phyloP scores from a whole-genome alignment of 2,888 invertebrate species.

The Drosophila putrida region DNA sequence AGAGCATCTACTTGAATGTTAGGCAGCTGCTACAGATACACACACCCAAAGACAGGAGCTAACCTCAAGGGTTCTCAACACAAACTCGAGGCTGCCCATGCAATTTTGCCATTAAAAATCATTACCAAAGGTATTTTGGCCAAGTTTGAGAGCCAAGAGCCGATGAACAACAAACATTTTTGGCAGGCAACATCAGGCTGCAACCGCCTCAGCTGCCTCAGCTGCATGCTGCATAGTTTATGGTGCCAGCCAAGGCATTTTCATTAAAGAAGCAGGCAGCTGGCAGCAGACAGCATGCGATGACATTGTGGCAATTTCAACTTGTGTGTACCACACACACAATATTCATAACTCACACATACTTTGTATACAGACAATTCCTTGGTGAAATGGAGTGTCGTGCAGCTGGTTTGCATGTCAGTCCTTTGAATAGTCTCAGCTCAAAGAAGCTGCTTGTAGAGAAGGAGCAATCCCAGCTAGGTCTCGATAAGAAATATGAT shows the following conservation, averaged over 20 bases:
- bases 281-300: conserved; percentile 34
- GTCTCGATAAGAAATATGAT: conserved; percentile 11
- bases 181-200: conserved; percentile 25
- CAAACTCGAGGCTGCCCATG: conserved; percentile 53
- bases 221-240: conserved; percentile 62
- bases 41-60: neutral
- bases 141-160: conserved; percentile 14
- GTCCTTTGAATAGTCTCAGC: neutral
- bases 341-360: conserved; percentile 2
- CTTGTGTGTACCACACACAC: neutral
- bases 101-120: conserved; percentile 79
- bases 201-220: conserved; percentile 28
- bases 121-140: conserved; percentile 65
- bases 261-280: conserved; percentile 52
- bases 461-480: neutral
- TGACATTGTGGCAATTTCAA: conserved; percentile 40
- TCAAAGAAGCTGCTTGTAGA: neutral
- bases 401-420: conserved; percentile 21
- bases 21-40: conserved; percentile 8
- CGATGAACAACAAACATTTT: conserved; percentile 54
- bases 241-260: conserved; percentile 61
- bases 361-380: conserved; percentile 15
- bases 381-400: conserved; percentile 12
- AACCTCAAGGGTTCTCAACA: conserved; percentile 9
- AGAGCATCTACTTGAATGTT: conserved; percentile 8